Conservation (phyloP, 2,888 invertebrate species). For the Leptogaster cylindrica region DNA sequence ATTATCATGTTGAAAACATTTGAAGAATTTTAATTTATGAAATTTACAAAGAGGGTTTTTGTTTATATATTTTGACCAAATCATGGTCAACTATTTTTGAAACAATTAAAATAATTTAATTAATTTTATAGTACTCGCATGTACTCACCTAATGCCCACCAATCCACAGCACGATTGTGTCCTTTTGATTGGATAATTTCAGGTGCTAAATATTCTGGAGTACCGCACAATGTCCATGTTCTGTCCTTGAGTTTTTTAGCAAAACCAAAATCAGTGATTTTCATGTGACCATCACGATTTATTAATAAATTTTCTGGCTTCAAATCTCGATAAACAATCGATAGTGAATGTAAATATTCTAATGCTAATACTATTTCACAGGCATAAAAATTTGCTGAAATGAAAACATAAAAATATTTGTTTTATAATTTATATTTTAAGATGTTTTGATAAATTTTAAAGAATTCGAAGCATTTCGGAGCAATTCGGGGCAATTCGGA, state of each 20-base stretch:
- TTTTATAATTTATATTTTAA: no score
- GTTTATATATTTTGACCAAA: no score
- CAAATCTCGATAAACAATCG: constrained; percentile 86
- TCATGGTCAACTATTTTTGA: no score
- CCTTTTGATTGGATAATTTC: constrained; percentile 98
- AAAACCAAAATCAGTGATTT: constrained; percentile 98
- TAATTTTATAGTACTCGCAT: no score
- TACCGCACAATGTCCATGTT: constrained; percentile 96
- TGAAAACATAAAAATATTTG: no score
- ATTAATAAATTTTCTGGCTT: constrained; percentile 95
- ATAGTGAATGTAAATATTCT: constrained; percentile 89
- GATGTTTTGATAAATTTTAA: no score
- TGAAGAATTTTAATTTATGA: no score
- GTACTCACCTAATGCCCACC: constrained; percentile 92
- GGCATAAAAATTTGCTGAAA: constrained; percentile 88
- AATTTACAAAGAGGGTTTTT: no score
- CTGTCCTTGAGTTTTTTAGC: constrained; percentile 93
- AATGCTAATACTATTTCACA: constrained; percentile 93
- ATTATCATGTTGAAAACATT: no score
- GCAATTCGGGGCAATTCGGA: no score
- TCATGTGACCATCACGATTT: constrained; percentile 92
- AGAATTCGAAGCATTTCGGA: no score
- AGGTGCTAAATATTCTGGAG: constrained; percentile 96
- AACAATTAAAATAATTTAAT: no score
- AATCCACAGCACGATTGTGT: constrained; percentile 97